phyloP scores from a whole-genome alignment of 2,113 vertebrate species.

The crab-eating macaque (Macaca fascicularis) region DNA sequence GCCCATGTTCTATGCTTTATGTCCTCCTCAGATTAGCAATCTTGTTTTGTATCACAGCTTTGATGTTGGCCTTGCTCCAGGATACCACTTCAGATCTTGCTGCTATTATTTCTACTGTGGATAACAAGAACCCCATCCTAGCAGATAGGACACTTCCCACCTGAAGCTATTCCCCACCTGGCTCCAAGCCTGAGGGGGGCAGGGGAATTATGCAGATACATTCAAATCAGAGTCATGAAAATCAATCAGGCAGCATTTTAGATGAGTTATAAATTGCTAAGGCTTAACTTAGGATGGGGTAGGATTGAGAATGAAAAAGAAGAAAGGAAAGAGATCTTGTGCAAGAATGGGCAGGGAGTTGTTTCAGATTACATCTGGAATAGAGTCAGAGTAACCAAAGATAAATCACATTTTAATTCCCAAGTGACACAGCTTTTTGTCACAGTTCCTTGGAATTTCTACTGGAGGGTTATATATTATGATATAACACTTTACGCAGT shows the following conservation, averaged over 20 bases:
- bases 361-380: background rate
- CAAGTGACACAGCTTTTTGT: background rate
- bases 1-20: background rate
- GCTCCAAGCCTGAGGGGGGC: background rate
- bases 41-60: background rate
- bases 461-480: background rate
- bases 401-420: background rate
- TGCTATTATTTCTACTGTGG: background rate
- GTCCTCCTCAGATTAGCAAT: background rate
- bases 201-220: background rate
- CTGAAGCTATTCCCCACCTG: background rate
- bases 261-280: background rate
- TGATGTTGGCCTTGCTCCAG: background rate
- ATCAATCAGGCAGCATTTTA: background rate
- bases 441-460: background rate
- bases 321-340: background rate
- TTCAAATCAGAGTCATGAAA: background rate
- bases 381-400: background rate
- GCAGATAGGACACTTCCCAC: background rate
- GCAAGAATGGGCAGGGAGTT: background rate
- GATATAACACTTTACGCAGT: background rate
- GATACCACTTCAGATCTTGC: background rate
- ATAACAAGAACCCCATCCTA: background rate
- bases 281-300: background rate
- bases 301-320: background rate